phyloP scores from a whole-genome alignment of 2,113 vertebrate species.

The Callipepla squamata region DNA sequence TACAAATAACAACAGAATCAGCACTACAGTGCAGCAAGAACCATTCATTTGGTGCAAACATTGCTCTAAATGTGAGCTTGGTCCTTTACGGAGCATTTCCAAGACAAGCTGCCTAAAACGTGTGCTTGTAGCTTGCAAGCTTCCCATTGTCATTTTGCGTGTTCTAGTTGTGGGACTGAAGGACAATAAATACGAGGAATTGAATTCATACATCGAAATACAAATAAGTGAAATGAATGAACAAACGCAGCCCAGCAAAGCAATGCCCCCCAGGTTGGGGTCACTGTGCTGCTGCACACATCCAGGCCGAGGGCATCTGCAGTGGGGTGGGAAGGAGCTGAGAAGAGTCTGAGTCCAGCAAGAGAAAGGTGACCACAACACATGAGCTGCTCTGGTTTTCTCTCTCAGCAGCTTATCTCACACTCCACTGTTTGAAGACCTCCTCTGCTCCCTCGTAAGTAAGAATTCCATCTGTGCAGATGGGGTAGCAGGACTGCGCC shows the following conservation, averaged over 20 bases:
- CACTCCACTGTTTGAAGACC: background rate
- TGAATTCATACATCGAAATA: background rate
- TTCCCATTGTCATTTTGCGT: background rate
- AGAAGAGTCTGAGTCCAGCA: too few species aligned
- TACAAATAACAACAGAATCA: accelerated
- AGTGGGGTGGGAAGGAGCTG: too few species aligned
- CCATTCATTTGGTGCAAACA: accelerated
- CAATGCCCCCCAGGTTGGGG: too few species aligned
- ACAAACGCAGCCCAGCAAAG: too few species aligned
- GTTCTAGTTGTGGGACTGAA: background rate
- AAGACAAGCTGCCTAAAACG: accelerated
- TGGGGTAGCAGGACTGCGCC: accelerated
- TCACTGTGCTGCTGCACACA: too few species aligned
- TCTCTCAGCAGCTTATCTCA: accelerated
- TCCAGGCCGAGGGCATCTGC: too few species aligned
- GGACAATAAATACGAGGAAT: background rate
- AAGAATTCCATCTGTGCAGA: background rate
- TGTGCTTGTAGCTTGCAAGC: accelerated
- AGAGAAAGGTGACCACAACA: too few species aligned
- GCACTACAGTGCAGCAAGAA: accelerated
- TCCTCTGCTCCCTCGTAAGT: background rate
- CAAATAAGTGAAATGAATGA: too few species aligned
- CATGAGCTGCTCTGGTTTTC: background rate
- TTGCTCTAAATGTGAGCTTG: accelerated
- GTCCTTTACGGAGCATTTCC: background rate